Evolutionary conservation across 2,888 invertebrate species (phyloP), one percentile per base, ranked within the genome.

Genomic region (Dichetophora obliterata): DNA sequence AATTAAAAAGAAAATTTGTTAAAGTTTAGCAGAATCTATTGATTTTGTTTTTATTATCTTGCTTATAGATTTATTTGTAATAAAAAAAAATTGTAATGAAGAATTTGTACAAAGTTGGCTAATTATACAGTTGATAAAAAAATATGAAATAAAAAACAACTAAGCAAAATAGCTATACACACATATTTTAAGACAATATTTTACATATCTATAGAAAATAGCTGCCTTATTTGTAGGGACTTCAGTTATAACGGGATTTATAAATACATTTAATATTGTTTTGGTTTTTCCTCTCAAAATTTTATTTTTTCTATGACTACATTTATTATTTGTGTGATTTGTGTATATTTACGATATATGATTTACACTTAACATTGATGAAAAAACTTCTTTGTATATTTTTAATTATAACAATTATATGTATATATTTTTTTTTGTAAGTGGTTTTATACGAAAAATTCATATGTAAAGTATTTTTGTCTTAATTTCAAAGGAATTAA

Each of bases 191-290:
- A 11, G 43, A 43, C 11, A 43, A 43, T 43, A 43, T 43, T 43
- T 43, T 43, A 43, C 43, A 43, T 43, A 43, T 50, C 48, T 48
- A 50, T 68, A 68, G 68, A 68, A 68, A 66, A 68, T 22, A 68
- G 68, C 57, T 54, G 71, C 71, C 57, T 37, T 34, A 48, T 71
- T 71, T 69, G 22, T 57, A 71, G 31, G 71, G 71, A 57, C 71
- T 71, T 71, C 57, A 34, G 34, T 57, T 57, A 68, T 27, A 68
- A 24, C 22, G 68, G 43, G 37, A 14, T 22, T 16, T 19, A 68
- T 68, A 68, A 48, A 16, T 24, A 68, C 24, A 43, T 43, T 43
- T 43, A 43, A 11, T 14, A 48, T 48, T 69, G 24, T 22, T 66
- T 37, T 43, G 19, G n/a, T 16, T 24, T 69, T 69, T 31, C 24